Percentiles rank a stretch among this genome's conserved stretches.
phyloP scores from a whole-genome alignment of 2,113 vertebrate species.

The Gasterosteus aculeatus region DNA sequence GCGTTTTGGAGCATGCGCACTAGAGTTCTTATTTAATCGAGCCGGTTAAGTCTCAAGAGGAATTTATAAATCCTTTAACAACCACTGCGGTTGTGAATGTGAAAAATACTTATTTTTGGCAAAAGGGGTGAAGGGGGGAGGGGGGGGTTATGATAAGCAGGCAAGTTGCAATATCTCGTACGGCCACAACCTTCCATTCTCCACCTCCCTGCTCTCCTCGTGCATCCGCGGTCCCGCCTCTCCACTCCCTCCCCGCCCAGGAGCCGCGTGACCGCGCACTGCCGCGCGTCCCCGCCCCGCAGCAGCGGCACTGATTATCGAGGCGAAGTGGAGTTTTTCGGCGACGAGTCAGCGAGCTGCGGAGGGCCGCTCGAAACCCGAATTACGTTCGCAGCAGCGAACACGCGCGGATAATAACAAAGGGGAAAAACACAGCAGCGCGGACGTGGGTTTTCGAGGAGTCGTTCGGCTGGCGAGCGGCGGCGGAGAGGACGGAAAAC shows the following conservation, averaged over 20 bases:
- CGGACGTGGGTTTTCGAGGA: conserved; percentile 32
- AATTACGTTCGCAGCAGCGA: conserved; percentile 32
- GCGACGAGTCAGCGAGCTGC: conserved; percentile 59
- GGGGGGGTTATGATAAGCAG: neutral
- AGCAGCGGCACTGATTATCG: conserved; percentile 80
- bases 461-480: conserved; percentile 33
- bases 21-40: neutral
- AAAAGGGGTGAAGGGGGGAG: too few species aligned
- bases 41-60: neutral
- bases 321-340: conserved; percentile 61
- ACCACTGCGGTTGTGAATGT: neutral
- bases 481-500: conserved; percentile 27
- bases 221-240: neutral
- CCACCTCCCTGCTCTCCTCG: neutral
- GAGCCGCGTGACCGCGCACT: conserved; percentile 64
- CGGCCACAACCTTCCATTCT: neutral
- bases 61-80: neutral
- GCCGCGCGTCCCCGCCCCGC: conserved; percentile 30
- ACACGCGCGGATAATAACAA: conserved; percentile 35
- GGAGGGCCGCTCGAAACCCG: conserved; percentile 28
- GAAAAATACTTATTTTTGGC: neutral
- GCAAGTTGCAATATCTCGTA: neutral
- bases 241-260: conserved; percentile 42
- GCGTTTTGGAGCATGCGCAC: neutral
- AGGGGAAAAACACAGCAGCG: conserved; percentile 5